Base-by-base conservation (phyloP, 2,888 invertebrate genomes). In the Silvanus unidentatus region DNA sequence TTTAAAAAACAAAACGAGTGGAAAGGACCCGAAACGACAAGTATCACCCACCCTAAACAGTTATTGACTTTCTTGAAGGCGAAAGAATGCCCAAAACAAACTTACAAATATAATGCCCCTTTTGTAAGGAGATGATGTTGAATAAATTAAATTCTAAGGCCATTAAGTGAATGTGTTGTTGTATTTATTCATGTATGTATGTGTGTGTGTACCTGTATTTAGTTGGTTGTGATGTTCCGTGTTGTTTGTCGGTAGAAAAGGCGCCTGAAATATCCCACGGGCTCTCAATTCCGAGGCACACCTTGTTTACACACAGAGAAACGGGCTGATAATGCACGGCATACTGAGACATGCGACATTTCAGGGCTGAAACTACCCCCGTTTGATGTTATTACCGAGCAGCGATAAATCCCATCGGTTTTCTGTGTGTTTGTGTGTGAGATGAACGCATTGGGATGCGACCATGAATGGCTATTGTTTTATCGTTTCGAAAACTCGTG, bases 181-280 rank as follows among this genome's bases (percentile, higher is more conserved):
- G 32, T 32, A 32, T 32, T 12, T 12, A n/a, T 32, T 5, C n/a
- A 32, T 32, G 13, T 32, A n/a, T 32, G n/a, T n/a, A 12, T 12
- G 11, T 12, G n/a, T 12, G 32, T 32, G 32, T 32, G 37, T 37
- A 37, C 16, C 37, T 16, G 16, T 37, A 32, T 32, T 32, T 11
- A 22, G 22, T n/a, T 22, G 22, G 3, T 3, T 22, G 22, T 22
- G 22, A 22, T 22, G 32, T 32, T 11, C 32, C 37, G 16, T 37
- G 37, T 9, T 37, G 37, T 37, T 37, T 37, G 12, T 12, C 16
- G 15, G 16, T 32, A 8, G 3, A 22, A 4, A n/a, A 54, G 58
- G 58, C 58, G 58, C 58, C 49, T 22, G 22, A 56, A 58, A 53
- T 56, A 52, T 58, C 56, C 55, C 56, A 56, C 58, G 55, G 38